Conservation (phyloP, 2,113 vertebrate genomes). For the Dolichallabes microphthalmus region DNA sequence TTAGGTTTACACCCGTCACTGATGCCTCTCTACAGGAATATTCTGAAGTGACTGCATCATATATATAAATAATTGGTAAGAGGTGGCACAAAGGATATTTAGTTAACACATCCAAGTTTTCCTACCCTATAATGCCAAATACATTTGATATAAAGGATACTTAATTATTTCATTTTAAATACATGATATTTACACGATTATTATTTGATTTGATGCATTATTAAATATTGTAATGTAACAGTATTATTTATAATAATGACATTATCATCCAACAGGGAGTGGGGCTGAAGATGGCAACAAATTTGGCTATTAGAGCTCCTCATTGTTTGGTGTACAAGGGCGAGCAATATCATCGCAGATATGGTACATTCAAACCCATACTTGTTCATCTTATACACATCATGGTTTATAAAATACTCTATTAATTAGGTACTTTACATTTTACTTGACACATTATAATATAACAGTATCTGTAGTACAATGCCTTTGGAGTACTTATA, state of each 20-base stretch:
- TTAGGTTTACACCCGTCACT: too few relatives aligned
- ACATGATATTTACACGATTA: not conserved
- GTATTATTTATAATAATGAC: not conserved
- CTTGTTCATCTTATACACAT: not conserved
- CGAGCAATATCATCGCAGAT: not conserved
- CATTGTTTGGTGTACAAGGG: too few relatives aligned
- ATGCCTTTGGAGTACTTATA: not conserved
- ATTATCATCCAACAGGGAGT: conserved; percentile 61
- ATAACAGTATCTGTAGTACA: not conserved
- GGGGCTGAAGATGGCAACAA: conserved; percentile 77
- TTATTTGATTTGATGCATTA: not conserved
- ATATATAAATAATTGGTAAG: not conserved
- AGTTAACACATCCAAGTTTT: not conserved
- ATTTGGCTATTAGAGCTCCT: conserved; percentile 7
- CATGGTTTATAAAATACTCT: not conserved
- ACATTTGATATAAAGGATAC: not conserved
- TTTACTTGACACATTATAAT: not conserved
- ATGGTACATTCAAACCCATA: not conserved
- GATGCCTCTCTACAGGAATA: too few relatives aligned
- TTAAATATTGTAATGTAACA: too few relatives aligned
- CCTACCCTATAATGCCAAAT: not conserved
- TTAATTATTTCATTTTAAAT: not conserved
- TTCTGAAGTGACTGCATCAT: too few relatives aligned
- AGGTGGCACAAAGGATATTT: too few relatives aligned
- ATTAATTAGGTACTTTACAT: not conserved